phyloP scores from a whole-genome alignment of 1,140 invertebrate genomes.

The Elysia chlorotica region DNA sequence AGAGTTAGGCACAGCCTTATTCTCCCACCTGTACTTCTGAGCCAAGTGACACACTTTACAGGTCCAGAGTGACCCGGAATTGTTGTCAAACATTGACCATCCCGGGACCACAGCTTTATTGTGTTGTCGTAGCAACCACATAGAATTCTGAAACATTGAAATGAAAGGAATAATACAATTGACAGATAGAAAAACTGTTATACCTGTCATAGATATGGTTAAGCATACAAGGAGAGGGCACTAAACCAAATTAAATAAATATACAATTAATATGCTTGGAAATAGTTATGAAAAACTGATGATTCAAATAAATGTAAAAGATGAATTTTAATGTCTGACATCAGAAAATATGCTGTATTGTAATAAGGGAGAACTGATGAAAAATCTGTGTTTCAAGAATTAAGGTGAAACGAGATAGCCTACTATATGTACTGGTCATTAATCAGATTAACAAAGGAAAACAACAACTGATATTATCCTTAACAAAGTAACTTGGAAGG shows the following conservation, averaged over 20 bases:
- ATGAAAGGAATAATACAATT: background rate
- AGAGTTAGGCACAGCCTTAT: no score
- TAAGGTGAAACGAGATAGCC: background rate
- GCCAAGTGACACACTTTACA: slow-evolving; percentile 87
- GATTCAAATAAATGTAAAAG: background rate
- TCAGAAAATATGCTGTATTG: background rate
- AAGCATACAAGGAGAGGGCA: background rate
- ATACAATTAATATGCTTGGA: background rate
- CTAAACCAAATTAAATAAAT: background rate
- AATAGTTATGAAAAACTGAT: background rate
- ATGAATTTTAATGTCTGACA: background rate
- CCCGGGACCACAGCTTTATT: slow-evolving; percentile 84
- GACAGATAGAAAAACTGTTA: no score
- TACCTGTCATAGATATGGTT: no score
- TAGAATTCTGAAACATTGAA: slow-evolving; percentile 70
- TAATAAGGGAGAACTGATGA: background rate
- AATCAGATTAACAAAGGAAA: background rate
- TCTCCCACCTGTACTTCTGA: slow-evolving; percentile 58
- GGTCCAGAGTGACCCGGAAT: slow-evolving; percentile 85
- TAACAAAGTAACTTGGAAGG: no score
- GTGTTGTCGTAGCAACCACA: slow-evolving; percentile 96
- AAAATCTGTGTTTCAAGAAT: background rate
- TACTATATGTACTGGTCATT: no score
- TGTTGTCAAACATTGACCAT: slow-evolving; percentile 81
- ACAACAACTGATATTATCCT: background rate